Percentiles rank a stretch among this genome's conserved stretches.
phyloP scores from a whole-genome alignment of 2,797 vertebrate genomes.

The Nannoperca obscura region DNA sequence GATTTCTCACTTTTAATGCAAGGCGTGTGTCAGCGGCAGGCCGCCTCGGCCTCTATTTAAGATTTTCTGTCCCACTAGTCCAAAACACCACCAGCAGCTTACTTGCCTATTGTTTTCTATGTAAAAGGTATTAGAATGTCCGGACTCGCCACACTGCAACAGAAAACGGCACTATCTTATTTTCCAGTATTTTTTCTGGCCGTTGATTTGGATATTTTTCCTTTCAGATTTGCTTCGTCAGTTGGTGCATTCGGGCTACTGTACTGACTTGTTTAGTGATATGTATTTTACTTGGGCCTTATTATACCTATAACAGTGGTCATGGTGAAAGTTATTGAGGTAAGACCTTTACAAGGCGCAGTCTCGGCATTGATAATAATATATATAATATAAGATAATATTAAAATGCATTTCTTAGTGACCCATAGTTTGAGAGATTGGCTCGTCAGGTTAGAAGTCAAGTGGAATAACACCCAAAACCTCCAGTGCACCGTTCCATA shows the following conservation, averaged over 20 bases:
- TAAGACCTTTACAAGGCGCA: neutral
- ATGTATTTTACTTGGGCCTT: neutral
- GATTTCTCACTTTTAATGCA: conserved; percentile 29
- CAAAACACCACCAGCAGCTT: conserved; percentile 19
- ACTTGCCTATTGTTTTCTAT: neutral
- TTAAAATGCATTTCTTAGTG: neutral
- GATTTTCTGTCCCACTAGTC: neutral
- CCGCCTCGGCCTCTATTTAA: neutral
- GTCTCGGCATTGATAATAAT: neutral
- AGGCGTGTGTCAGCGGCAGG: conserved; percentile 31
- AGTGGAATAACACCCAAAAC: neutral
- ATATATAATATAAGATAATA: too few species aligned
- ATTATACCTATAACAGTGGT: neutral
- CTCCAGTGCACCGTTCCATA: neutral
- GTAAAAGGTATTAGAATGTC: neutral
- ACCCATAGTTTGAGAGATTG: neutral
- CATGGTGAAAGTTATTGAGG: neutral
- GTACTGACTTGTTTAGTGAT: neutral
- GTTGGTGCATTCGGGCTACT: neutral
- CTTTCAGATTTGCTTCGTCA: neutral
- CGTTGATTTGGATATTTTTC: neutral
- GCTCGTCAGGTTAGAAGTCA: neutral
- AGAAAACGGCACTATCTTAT: neutral
- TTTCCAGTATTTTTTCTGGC: neutral
- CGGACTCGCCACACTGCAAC: neutral